These are phyloP conservation scores for Papilio dardanus DNA, from an alignment of 1,140 invertebrate species.

Conservation along the genomic window DNA sequence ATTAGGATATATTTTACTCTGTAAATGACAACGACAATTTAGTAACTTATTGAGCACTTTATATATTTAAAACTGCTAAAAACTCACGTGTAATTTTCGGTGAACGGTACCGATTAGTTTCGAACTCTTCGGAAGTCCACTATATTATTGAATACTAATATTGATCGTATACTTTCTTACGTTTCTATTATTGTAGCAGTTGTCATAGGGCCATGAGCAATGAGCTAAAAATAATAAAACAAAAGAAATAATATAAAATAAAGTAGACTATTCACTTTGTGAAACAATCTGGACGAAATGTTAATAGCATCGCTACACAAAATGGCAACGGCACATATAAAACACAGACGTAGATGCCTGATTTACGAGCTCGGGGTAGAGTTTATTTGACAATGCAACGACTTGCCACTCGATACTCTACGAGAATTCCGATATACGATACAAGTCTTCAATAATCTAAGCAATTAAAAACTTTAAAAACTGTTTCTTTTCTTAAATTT, in stretches of 20 bases:
- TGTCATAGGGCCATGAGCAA: background rate
- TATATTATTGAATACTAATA: background rate
- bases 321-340: constrained; percentile 7
- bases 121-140: too few species aligned
- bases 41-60: too few species aligned
- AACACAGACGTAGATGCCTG: constrained; percentile 4
- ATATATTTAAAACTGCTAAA: too few species aligned
- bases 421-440: background rate
- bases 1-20: too few species aligned
- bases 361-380: background rate
- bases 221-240: background rate
- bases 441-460: background rate
- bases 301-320: background rate
- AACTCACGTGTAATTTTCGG: too few species aligned
- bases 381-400: constrained; percentile 7
- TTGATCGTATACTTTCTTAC: background rate
- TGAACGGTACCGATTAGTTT: too few species aligned
- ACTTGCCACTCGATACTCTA: background rate
- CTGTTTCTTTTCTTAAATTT: too few species aligned
- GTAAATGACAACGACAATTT: too few species aligned
- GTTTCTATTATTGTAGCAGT: background rate
- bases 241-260: background rate
- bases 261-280: constrained; percentile 17
- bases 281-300: constrained; percentile 10
- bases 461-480: background rate